Percentiles rank a stretch among this genome's conserved stretches.
Evolutionary conservation across 2,797 vertebrate genomes (phyloP).

Genomic region (Triplophysa bombifrons): DNA sequence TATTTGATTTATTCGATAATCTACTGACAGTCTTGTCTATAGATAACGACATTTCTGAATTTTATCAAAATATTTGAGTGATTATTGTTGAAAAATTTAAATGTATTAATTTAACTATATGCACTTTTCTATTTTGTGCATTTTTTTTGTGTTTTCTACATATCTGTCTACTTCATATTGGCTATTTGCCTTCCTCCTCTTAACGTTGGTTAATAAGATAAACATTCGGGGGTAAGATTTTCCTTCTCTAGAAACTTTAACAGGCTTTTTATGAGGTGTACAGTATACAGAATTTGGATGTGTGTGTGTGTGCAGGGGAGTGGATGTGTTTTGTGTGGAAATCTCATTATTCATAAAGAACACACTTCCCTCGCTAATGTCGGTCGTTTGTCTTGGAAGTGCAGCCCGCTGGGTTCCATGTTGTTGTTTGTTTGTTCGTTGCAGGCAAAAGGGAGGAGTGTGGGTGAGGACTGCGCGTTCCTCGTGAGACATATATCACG

Average conservation of each 20-base stretch:
- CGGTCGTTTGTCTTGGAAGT: conserved; percentile 60
- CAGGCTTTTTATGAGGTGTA: conserved; percentile 59
- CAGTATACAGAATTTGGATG: conserved; percentile 21
- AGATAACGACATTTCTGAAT: too few relatives aligned
- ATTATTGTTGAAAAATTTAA: too few relatives aligned
- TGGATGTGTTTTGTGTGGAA: conserved; percentile 35
- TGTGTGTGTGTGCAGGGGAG: not conserved
- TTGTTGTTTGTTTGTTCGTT: conserved; percentile 68
- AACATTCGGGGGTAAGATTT: not conserved
- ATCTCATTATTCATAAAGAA: conserved; percentile 49
- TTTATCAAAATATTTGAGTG: too few relatives aligned
- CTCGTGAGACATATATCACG: conserved; percentile 54
- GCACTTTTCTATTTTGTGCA: too few relatives aligned
- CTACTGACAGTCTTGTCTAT: too few relatives aligned
- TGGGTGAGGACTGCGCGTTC: conserved; percentile 59
- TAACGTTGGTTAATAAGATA: not conserved
- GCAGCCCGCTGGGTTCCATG: conserved; percentile 53
- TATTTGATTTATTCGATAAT: too few relatives aligned
- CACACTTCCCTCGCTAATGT: conserved; percentile 45
- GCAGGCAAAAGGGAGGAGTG: conserved; percentile 53
- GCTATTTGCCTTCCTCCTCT: not conserved
- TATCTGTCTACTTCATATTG: not conserved
- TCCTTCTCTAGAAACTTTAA: conserved; percentile 19
- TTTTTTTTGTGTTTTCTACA: too few relatives aligned
- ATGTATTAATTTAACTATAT: too few relatives aligned